phyloP scores from a whole-genome alignment of 1,140 invertebrate genomes.

The Trachymyrmex septentrionalis region DNA sequence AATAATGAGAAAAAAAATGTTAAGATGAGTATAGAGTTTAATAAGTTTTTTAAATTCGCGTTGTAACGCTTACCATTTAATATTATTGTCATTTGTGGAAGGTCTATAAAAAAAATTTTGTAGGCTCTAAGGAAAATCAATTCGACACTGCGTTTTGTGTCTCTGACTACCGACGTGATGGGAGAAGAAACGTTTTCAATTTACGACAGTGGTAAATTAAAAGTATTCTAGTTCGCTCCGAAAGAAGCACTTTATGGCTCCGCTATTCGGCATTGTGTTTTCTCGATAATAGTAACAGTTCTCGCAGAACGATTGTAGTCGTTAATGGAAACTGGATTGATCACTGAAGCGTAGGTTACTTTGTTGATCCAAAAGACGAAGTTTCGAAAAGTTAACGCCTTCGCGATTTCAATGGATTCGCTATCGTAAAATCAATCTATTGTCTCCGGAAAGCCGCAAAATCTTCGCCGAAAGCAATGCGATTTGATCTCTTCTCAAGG shows the following conservation, averaged over 20 bases:
- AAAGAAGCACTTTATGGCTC: slow-evolving; percentile 2
- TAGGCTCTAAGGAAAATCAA: background rate
- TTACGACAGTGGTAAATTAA: slow-evolving; percentile 33
- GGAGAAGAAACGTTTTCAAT: slow-evolving; percentile 29
- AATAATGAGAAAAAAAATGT: background rate
- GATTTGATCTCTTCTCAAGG: background rate
- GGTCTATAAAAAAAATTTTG: background rate
- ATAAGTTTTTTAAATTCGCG: background rate
- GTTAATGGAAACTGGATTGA: slow-evolving; percentile 35
- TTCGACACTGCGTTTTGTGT: slow-evolving; percentile 2
- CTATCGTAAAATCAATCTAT: background rate
- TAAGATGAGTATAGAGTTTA: background rate
- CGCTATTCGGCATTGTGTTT: slow-evolving; percentile 40
- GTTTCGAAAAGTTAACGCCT: background rate
- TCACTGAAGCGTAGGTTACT: slow-evolving; percentile 29
- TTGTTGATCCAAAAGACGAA: background rate
- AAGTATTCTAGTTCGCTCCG: background rate
- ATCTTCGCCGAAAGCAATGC: background rate
- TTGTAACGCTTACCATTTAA: background rate
- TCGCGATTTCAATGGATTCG: slow-evolving; percentile 21
- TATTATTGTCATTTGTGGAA: background rate
- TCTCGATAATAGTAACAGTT: slow-evolving; percentile 23
- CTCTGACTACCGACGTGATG: background rate
- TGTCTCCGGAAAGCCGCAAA: slow-evolving; percentile 3
- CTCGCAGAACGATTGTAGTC: slow-evolving; percentile 29